Percentiles rank a stretch among this genome's conserved stretches.
These are phyloP conservation scores for Rhynchotus rufescens DNA, from an alignment of 2,797 vertebrate species.

Conservation along the genomic window DNA sequence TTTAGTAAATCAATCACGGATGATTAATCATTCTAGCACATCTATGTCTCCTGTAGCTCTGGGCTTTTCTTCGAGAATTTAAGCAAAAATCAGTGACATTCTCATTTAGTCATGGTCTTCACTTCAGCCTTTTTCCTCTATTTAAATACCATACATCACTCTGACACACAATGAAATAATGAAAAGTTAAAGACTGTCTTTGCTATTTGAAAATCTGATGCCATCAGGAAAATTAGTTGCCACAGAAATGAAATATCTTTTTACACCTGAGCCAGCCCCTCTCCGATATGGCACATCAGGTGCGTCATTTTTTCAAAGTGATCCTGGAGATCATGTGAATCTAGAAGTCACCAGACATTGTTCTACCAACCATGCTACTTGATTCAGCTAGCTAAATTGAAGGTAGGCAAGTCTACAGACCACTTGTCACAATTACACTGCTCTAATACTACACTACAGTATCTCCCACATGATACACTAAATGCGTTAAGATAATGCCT, in stretches of 20 bases:
- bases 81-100: not conserved
- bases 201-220: not conserved
- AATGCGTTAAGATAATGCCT: accelerated
- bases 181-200: not conserved
- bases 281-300: not conserved
- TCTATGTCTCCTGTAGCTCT: not conserved
- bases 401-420: not conserved
- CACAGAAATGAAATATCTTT: not conserved
- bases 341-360: not conserved
- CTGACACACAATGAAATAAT: not conserved
- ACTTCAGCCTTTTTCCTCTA: not conserved
- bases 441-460: accelerated
- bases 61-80: not conserved
- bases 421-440: not conserved
- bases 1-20: not conserved
- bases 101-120: not conserved
- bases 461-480: accelerated
- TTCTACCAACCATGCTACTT: not conserved
- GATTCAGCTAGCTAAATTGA: not conserved
- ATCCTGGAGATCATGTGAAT: not conserved
- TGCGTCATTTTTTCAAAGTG: not conserved
- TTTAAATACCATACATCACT: not conserved
- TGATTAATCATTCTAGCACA: not conserved
- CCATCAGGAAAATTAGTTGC: no score
- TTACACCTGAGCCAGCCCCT: not conserved